Evolutionary conservation across 2,888 invertebrate genomes (phyloP).

Genomic region (Chrysina gloriosa): DNA sequence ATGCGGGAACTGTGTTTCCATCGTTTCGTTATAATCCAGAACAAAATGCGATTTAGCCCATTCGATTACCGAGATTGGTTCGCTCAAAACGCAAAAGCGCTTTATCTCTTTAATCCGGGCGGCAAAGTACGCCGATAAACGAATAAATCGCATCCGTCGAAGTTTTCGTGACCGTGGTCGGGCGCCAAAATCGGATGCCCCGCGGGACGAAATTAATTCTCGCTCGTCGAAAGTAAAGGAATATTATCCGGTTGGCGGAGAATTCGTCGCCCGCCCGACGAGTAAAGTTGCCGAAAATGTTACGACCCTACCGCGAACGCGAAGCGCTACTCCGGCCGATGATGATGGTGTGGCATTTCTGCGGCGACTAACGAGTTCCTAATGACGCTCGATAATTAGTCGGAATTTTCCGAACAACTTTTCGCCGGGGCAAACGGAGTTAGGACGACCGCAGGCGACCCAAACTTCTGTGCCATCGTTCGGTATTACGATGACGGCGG

Average conservation of each 20-base stretch:
- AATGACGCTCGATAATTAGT: conserved; percentile 36
- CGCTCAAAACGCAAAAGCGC: too few relatives aligned
- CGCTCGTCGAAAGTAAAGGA: not conserved
- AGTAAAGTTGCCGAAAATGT: conserved; percentile 3
- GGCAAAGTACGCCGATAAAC: too few relatives aligned
- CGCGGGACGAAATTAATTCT: conserved; percentile 10
- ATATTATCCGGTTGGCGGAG: not conserved
- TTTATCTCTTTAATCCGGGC: too few relatives aligned
- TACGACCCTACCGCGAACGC: not conserved
- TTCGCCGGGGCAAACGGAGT: conserved; percentile 8
- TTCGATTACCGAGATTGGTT: too few relatives aligned
- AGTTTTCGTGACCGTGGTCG: not conserved
- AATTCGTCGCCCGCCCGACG: conserved; percentile 1
- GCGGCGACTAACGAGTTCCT: conserved; percentile 33
- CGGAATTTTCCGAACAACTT: conserved; percentile 36
- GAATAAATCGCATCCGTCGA: not conserved
- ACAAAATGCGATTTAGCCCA: too few relatives aligned
- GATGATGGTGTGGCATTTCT: conserved; percentile 9
- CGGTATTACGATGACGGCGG: not conserved
- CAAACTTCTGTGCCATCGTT: not conserved
- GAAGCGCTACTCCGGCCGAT: not conserved
- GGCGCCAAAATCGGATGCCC: not conserved
- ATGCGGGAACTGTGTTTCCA: too few relatives aligned
- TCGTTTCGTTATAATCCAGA: too few relatives aligned
- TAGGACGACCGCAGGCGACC: conserved; percentile 20